Evolutionary conservation across 2,888 invertebrate genomes (phyloP).

Genomic region (Rhamnusium bicolor): DNA sequence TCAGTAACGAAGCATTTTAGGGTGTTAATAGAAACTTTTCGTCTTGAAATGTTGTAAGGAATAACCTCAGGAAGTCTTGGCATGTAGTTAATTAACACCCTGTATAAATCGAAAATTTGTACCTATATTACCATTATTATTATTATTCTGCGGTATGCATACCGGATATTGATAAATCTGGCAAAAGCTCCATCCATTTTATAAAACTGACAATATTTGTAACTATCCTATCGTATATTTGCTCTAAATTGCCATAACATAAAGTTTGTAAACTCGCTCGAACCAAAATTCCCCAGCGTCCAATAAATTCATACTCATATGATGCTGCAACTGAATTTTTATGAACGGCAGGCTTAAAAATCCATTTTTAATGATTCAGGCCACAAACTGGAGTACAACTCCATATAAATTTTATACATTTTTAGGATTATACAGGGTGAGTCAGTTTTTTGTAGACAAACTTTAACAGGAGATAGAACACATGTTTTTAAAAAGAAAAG

Average conservation of each 20-base stretch:
- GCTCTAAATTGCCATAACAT: background rate
- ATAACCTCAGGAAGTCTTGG: too few species aligned
- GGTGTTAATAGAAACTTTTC: too few species aligned
- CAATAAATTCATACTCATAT: conserved; percentile 7
- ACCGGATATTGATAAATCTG: background rate
- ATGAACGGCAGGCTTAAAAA: conserved; percentile 18
- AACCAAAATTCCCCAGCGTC: background rate
- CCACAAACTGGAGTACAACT: background rate
- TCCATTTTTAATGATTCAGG: conserved; percentile 9
- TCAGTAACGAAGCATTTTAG: too few species aligned
- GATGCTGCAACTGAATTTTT: conserved; percentile 24
- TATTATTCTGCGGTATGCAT: background rate
- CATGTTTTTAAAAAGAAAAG: too few species aligned
- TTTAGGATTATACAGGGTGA: background rate
- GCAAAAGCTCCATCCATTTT: background rate
- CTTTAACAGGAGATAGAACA: too few species aligned
- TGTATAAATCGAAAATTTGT: too few species aligned
- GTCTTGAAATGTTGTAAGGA: too few species aligned
- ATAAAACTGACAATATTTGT: background rate
- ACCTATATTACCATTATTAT: too few species aligned
- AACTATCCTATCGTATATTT: background rate
- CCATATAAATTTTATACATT: conserved; percentile 9
- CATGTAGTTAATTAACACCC: too few species aligned
- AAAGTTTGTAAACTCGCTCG: conserved; percentile 6
- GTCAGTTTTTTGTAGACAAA: too few species aligned